Base-by-base conservation (phyloP, 1,140 invertebrate genomes). In the Pogonognathellus flavescens region DNA sequence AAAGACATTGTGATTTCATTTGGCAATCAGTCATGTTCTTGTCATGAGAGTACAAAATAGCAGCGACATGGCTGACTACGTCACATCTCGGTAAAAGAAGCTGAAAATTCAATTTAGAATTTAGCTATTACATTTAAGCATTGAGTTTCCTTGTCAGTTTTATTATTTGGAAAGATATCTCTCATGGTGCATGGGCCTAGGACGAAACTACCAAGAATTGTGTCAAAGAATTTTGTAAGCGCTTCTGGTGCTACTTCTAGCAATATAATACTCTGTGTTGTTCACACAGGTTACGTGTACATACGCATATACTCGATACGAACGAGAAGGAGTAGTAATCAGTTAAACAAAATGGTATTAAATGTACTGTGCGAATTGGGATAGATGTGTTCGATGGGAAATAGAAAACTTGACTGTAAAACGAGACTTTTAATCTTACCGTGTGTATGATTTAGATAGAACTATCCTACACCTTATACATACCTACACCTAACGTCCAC, bases 291-390 rank as follows among this genome's bases (percentile, higher is more conserved):
- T 41, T 41, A 41, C 31, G 31, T 41, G 31, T 41, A 41, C 31
- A 41, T 41, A 41, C 31, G 31, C 31, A 41, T 41, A 41, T 41
- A 41, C 31, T 41, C 31, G 31, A 41, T 41, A 41, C 31, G 31
- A 57, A 57, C 53, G 53, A 41, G 31, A 3, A 41, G n/a, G n/a
- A n/a, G n/a, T n/a, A 49, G 41, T 31, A 76, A 76, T 76, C 70
- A 76, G 70, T 76, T 76, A 76, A 76, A 31, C 16, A 76, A 76
- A 76, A 31, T 76, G 70, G 70, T 50, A 76, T 76, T 76, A 81
- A 81, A 55, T 59, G 80, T 81, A 81, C 50, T 81, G 80, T 81
- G 80, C 53, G 80, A 81, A 81, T 81, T 81, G 52, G 80, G 55
- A 53, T 81, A 81, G 41, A 80, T 52, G 72, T 81, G 52, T 81